phyloP scores from a whole-genome alignment of 2,888 invertebrate genomes.

The Drosophila ochracea region DNA sequence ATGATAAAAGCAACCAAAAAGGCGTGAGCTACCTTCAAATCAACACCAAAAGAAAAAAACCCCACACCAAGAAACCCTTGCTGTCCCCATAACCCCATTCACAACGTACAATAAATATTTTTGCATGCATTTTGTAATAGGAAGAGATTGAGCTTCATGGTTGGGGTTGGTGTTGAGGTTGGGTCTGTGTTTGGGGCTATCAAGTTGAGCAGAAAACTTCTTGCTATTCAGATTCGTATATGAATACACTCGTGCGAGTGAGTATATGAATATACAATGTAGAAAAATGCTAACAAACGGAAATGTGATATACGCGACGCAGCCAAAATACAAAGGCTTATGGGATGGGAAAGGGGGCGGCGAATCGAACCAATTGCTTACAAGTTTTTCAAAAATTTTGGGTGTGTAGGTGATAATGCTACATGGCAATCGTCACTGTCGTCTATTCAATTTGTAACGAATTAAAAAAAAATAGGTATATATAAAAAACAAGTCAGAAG shows the following conservation, averaged over 20 bases:
- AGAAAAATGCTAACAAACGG: constrained; percentile 78
- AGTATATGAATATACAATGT: constrained; percentile 58
- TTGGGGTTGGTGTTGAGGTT: constrained; percentile 14
- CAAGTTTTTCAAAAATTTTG: constrained; percentile 49
- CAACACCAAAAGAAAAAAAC: constrained; percentile 32
- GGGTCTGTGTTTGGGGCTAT: constrained; percentile 59
- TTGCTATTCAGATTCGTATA: constrained; percentile 63
- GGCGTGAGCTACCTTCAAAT: constrained; percentile 75
- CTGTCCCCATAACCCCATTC: constrained; percentile 34
- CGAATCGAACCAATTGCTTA: constrained; percentile 65
- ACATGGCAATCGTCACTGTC: constrained; percentile 64
- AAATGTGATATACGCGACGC: constrained; percentile 78
- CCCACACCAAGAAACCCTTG: constrained; percentile 38
- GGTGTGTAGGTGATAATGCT: constrained; percentile 67
- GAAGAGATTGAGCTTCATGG: constrained; percentile 29
- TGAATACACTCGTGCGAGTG: constrained; percentile 44
- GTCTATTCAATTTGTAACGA: constrained; percentile 75
- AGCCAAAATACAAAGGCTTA: constrained; percentile 68
- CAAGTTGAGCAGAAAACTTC: constrained; percentile 80
- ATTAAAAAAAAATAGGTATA: constrained; percentile 52
- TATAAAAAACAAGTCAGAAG: constrained; percentile 12
- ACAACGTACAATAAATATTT: constrained; percentile 68
- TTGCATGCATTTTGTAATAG: constrained; percentile 49
- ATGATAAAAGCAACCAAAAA: constrained; percentile 44
- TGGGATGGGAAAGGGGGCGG: constrained; percentile 34